phyloP scores from a whole-genome alignment of 2,888 invertebrate species.

The Anticlea derivata region DNA sequence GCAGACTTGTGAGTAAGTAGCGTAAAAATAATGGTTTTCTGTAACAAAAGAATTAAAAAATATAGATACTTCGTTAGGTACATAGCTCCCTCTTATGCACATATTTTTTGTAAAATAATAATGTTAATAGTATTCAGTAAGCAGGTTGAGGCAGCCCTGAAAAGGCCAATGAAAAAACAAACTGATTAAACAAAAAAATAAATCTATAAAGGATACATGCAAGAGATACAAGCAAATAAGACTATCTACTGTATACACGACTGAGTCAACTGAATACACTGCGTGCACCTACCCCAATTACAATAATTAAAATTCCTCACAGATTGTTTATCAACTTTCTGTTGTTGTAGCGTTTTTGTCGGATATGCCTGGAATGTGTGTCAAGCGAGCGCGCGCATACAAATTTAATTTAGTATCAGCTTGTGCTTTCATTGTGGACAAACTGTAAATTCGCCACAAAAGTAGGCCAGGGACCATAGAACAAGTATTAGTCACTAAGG shows the following conservation, averaged over 20 bases:
- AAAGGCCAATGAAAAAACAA: too few relatives aligned
- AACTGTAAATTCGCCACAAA: constrained; percentile 18
- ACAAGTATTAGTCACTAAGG: neutral
- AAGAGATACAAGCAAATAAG: constrained; percentile 1
- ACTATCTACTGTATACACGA: constrained; percentile 7
- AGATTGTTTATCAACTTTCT: constrained; percentile 38
- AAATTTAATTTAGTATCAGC: constrained; percentile 11
- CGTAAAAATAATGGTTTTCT: too few relatives aligned
- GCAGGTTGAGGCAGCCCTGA: too few relatives aligned
- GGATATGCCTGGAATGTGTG: constrained; percentile 17
- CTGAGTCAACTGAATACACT: constrained; percentile 2
- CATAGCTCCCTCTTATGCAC: too few relatives aligned
- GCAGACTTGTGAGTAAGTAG: too few relatives aligned
- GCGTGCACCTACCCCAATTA: constrained; percentile 1
- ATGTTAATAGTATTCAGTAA: too few relatives aligned
- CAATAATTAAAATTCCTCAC: constrained; percentile 32
- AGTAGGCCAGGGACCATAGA: neutral
- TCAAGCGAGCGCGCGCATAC: constrained; percentile 16
- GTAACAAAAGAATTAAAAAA: too few relatives aligned
- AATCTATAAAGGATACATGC: neutral
- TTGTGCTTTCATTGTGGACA: neutral
- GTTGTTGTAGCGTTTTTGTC: constrained; percentile 34
- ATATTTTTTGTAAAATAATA: too few relatives aligned
- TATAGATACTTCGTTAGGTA: too few relatives aligned
- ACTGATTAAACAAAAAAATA: too few relatives aligned